phyloP scores from a whole-genome alignment of 1,140 invertebrate genomes.

The Halyomorpha halys region DNA sequence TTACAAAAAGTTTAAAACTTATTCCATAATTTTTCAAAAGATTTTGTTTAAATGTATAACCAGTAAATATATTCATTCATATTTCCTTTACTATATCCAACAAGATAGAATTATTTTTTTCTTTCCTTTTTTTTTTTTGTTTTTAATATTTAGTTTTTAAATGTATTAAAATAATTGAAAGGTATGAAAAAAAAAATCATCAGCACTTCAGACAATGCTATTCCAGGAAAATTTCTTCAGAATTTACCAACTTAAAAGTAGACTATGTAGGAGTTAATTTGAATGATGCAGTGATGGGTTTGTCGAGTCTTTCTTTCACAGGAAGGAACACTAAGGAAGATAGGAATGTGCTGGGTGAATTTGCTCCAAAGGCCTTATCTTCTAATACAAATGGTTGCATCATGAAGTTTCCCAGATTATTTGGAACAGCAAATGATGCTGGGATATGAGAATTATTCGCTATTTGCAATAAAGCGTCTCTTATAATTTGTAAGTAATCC shows the following conservation, averaged over 20 bases:
- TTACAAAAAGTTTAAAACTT: too few relatives aligned
- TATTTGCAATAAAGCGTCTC: constrained; percentile 31
- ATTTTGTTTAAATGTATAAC: too few relatives aligned
- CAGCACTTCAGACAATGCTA: constrained; percentile 10
- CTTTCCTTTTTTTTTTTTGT: too few relatives aligned
- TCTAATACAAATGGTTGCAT: constrained; percentile 82
- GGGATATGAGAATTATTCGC: constrained; percentile 29
- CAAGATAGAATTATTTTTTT: too few relatives aligned
- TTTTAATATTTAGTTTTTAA: too few relatives aligned
- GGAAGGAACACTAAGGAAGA: constrained; percentile 86
- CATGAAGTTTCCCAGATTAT: constrained; percentile 40
- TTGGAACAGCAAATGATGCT: constrained; percentile 33
- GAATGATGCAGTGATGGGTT: constrained; percentile 76
- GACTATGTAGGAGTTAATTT: constrained; percentile 76
- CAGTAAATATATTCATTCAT: too few relatives aligned
- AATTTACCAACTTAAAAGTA: constrained; percentile 10
- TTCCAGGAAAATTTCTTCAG: not conserved
- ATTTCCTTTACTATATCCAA: too few relatives aligned
- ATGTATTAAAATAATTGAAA: too few relatives aligned
- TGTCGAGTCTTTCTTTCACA: constrained; percentile 68
- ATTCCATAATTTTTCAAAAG: too few relatives aligned
- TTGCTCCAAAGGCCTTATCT: constrained; percentile 36
- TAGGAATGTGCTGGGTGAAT: constrained; percentile 48
- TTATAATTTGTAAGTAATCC: constrained; percentile 24
- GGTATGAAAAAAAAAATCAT: not conserved